Evolutionary conservation across 2,113 vertebrate genomes (phyloP), one percentile per base, ranked within the genome.

Genomic region (Oceanodroma tethys): DNA sequence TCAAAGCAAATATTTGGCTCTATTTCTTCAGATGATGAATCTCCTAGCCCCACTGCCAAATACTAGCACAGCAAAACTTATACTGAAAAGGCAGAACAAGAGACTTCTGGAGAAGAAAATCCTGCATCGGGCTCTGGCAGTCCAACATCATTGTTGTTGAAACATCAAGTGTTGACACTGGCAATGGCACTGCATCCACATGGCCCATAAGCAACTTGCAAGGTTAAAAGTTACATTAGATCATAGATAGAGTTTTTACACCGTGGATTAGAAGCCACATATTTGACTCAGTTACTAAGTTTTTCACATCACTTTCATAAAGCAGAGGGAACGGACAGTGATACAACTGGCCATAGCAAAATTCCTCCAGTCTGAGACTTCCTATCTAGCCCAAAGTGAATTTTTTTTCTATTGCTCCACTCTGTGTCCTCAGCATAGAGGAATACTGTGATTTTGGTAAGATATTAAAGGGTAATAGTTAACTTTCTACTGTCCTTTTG

Each of bases 1-100:
- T 96, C 87, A 97, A 97, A 97, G 92, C 82, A 98, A 97, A 92
- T 96, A 95, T 94, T 97, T 97, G 74, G 53, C 88, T 96, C 56
- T 59, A 21, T 91, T 96, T 95, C 86, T 81, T 97, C 75, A 81
- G 84, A 92, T 95, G 81, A 71, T 74, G 26, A 78, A 84, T 93
- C 81, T 95, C 83, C 73, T 96, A 95, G 87, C 70, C 71, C 52
- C 70, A 85, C 52, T 95, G 91, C 47, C 48, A 88, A 96, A 60
- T 19, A 60, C 62, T 89, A 94, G 70, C 81, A 74, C 56, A 86
- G 55, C 7, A 3, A 71, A 86, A 63, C 27, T 91, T 79, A 15
- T 3, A 50, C 27, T 63, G 40, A 59, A 80, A 92, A 68, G 48
- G 60, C 45, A 58, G 70, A 79, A 27, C 40, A 88, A 13, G 7